Base-by-base conservation (phyloP, 1,140 invertebrate genomes). In the Drosophila elegans region DNA sequence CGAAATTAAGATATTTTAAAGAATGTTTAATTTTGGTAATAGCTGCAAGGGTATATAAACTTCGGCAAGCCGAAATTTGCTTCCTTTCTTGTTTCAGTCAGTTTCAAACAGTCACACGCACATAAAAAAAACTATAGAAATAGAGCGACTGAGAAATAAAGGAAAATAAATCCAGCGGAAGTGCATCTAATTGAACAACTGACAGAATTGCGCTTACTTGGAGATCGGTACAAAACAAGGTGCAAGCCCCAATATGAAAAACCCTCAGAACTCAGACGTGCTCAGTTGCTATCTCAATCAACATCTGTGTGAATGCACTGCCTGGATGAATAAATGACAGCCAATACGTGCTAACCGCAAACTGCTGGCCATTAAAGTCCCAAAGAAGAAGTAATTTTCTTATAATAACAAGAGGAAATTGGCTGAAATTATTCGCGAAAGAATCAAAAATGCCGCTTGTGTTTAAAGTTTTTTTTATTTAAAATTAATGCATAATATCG, bases 181-280 rank as follows among this genome's bases (percentile, higher is more conserved):
- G 84, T 89, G 84, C 80, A 79, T 88, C 84, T 80, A 83, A 89
- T 83, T 88, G 84, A 83, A 80, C 84, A 83, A 80, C 80, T 83
- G 84, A 88, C 77, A 89, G 62, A 89, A 79, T 77, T 64, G 62
- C 72, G 61, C 80, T 68, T 71, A 76, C 89, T 76, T 62, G 46
- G 38, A 39, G 11, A 63, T 27, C 13, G 39, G n/a, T 32, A 39
- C 25, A 16, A 39, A 25, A 32, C 27, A 39, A 56, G 42, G 51
- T 21, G 61, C 68, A 66, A 56, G 64, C 78, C 77, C 48, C 67
- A 51, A 78, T 64, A 38, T 27, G 16, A 62, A 29, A 39, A 46
- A 29, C 49, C 46, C 38, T 9, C 46, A 80, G 77, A 63, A 13
- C 13, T 13, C 11, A 21, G 44, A 39, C 57, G 16, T 21, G 16